These are phyloP conservation scores for Onychomys arenicola DNA, from an alignment of 2,797 vertebrate genomes.

Conservation along the genomic window DNA sequence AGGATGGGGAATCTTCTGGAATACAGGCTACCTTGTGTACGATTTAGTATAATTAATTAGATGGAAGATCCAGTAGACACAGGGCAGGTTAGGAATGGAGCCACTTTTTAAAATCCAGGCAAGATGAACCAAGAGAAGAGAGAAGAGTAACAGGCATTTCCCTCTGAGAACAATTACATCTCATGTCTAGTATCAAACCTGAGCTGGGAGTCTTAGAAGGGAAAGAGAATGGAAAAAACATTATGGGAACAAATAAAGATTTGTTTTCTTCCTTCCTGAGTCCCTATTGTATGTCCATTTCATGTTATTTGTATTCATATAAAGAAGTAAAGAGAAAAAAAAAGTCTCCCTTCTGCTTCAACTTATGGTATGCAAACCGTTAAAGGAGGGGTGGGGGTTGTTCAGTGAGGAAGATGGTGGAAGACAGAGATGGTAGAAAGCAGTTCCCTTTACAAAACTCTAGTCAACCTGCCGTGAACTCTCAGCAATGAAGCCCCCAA, in stretches of 20 bases:
- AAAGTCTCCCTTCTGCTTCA: background rate
- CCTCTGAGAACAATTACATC: background rate
- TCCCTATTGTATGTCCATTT: background rate
- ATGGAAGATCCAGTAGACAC: background rate
- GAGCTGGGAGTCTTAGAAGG: background rate
- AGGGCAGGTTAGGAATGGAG: too few relatives aligned
- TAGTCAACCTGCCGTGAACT: background rate
- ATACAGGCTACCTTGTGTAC: background rate
- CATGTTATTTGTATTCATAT: background rate
- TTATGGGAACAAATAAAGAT: conserved; percentile 3
- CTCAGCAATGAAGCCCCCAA: background rate
- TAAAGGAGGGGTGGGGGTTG: background rate
- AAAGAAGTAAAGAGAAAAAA: background rate
- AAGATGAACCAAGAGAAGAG: background rate
- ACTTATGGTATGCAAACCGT: background rate
- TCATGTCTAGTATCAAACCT: background rate
- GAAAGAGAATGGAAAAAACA: background rate
- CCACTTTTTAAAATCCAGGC: conserved; percentile 6
- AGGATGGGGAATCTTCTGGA: background rate
- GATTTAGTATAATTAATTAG: background rate
- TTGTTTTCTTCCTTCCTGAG: background rate
- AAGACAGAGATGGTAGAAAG: background rate
- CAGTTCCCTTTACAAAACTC: background rate
- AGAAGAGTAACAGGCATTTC: background rate
- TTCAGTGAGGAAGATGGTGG: background rate